These are phyloP conservation scores for Bombus breviceps DNA, from an alignment of 1,140 invertebrate genomes.

Conservation along the genomic window DNA sequence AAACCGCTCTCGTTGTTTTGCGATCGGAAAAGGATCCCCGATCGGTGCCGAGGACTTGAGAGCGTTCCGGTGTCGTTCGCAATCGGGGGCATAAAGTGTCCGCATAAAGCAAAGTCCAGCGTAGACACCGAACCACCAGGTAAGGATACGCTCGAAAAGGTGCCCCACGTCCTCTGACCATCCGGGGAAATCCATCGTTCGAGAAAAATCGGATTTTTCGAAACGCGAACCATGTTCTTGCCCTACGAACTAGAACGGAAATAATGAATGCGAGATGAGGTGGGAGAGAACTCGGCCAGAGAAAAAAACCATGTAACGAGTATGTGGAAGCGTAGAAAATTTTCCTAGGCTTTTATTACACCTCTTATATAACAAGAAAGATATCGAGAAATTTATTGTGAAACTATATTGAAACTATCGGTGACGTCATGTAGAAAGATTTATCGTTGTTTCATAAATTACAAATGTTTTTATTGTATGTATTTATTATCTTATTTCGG, in stretches of 20 bases:
- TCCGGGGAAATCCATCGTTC: background rate
- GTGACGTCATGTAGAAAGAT: background rate
- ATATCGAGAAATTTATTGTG: background rate
- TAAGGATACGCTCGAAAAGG: slow-evolving; percentile 52
- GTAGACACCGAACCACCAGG: slow-evolving; percentile 59
- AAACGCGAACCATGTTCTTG: background rate
- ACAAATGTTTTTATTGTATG: too few species aligned
- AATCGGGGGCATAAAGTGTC: slow-evolving; percentile 83
- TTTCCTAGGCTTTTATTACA: too few species aligned
- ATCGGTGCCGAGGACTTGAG: slow-evolving; percentile 76
- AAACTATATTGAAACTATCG: background rate
- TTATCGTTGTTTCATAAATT: background rate
- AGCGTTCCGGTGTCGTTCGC: slow-evolving; percentile 82
- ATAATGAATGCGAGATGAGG: too few species aligned
- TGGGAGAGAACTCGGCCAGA: background rate
- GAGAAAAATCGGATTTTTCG: background rate
- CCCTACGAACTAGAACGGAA: background rate
- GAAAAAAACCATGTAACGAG: too few species aligned
- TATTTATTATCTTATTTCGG: too few species aligned
- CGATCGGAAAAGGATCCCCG: slow-evolving; percentile 65
- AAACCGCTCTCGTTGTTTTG: slow-evolving; percentile 75
- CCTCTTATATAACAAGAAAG: background rate
- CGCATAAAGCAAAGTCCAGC: slow-evolving; percentile 77
- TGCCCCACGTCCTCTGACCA: slow-evolving; percentile 12
- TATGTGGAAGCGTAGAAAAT: too few species aligned